A percentile compares a stretch with the other conserved stretches of the same genome.
Conservation (phyloP, 2,113 vertebrate genomes). For the Morphnarchus princeps region DNA sequence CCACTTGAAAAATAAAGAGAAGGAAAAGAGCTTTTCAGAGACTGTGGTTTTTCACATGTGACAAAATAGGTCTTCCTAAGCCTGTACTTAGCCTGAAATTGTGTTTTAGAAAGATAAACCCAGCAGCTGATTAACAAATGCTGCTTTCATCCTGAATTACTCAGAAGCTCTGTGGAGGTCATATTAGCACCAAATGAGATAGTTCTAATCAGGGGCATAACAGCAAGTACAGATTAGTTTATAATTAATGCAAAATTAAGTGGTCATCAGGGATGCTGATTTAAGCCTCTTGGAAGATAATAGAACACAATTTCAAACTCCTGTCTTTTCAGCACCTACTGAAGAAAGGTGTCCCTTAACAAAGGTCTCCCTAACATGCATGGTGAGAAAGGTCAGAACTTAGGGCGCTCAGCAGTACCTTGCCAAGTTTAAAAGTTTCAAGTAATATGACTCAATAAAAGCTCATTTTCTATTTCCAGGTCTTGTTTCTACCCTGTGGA, state of each 20-base stretch:
- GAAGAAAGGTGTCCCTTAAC: background rate
- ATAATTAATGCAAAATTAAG: constrained; percentile 25
- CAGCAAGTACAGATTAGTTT: background rate
- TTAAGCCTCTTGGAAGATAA: background rate
- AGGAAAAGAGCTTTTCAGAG: background rate
- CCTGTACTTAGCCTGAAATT: background rate
- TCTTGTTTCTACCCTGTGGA: background rate
- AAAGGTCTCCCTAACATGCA: background rate
- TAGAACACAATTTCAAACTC: background rate
- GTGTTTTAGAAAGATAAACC: background rate
- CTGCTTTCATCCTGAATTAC: background rate
- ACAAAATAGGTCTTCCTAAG: background rate
- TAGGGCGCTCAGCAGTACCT: background rate
- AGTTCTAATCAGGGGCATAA: background rate
- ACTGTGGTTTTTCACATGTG: background rate
- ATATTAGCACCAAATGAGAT: background rate
- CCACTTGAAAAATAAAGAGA: background rate
- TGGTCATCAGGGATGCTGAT: background rate
- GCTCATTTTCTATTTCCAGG: background rate
- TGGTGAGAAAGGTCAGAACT: background rate
- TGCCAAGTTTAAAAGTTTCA: background rate
- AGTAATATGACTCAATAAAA: background rate
- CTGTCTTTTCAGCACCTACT: background rate
- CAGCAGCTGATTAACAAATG: background rate
- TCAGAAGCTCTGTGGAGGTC: background rate